These are phyloP conservation scores for Falco punctatus DNA, from an alignment of 2,113 vertebrate species.

Conservation along the genomic window DNA sequence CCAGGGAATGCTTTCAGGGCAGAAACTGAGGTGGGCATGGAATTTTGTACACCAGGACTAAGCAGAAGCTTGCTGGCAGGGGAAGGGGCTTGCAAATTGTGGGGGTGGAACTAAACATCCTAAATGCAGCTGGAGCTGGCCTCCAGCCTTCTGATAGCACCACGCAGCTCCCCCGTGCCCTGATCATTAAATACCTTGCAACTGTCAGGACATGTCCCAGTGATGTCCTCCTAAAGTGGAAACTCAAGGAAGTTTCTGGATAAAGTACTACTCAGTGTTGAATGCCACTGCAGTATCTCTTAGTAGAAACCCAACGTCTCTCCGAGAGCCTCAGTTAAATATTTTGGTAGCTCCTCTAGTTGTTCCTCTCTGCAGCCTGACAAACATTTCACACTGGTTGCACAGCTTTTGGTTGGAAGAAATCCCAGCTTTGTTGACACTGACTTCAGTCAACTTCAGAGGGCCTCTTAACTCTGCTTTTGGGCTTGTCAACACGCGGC, in stretches of 20 bases:
- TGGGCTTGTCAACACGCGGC: conserved; percentile 41
- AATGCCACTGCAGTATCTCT: background rate
- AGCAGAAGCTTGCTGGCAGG: background rate
- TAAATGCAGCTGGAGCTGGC: background rate
- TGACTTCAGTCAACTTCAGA: conserved; percentile 62
- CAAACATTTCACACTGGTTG: conserved; percentile 41
- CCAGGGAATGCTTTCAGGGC: background rate
- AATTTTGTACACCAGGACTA: background rate
- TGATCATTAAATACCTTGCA: background rate
- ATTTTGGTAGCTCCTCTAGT: conserved; percentile 44
- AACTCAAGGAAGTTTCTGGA: background rate
- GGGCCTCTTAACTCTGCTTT: conserved; percentile 41
- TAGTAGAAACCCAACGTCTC: background rate
- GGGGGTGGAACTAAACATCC: background rate
- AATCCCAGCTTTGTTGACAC: conserved; percentile 62
- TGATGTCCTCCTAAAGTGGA: background rate
- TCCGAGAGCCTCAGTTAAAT: background rate
- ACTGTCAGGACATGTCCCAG: background rate
- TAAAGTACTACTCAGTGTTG: background rate
- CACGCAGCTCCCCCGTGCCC: background rate
- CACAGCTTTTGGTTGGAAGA: conserved; percentile 49
- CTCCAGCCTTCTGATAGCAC: background rate
- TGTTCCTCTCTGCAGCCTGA: conserved; percentile 26
- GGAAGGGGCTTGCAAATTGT: background rate
- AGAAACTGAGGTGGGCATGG: background rate